Base-by-base conservation (phyloP, 2,888 invertebrate genomes). In the Leptopilina drosophilae region DNA sequence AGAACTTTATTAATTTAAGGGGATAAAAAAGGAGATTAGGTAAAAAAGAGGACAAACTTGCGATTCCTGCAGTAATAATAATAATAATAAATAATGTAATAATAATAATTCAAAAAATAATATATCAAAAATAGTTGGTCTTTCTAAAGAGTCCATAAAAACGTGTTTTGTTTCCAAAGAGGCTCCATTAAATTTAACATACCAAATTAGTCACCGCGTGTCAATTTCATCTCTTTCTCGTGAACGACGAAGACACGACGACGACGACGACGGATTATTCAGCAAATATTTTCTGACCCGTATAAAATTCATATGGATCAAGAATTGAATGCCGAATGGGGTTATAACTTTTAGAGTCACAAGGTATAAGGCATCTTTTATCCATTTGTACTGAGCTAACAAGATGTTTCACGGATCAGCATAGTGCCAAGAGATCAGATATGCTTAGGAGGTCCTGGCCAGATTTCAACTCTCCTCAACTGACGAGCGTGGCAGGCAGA, bases 351-450 rank as follows among this genome's bases (percentile, higher is more conserved):
- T 81, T 76, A 66, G 78, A 81, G 65, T 66, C 77, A 64, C 79
- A 33, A 62, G 46, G 77, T 77, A 79, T 78, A 64, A 81, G 73
- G 75, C 56, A 42, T 62, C 73, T 80, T 80, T 82, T 80, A 82
- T 82, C 65, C 75, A 76, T 78, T 80, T 79, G 81, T 80, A 81
- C 75, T 77, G 77, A 88, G 87, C 87, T 90, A 90, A 90, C 89
- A 88, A 90, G 90, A 90, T 89, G 88, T 90, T 90, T 90, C 89
- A 89, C 89, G 89, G 88, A 90, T 90, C 89, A 88, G 82, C 88
- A 83, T 88, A 87, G 87, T 86, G 87, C 85, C 87, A 82, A 86
- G 86, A 84, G 88, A 89, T 90, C 87, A 85, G 87, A 88, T 87
- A 12, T 49, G 87, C 88, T 88, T 86, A 83, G 86, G 89, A 89